Evolutionary conservation across 2,888 invertebrate genomes (phyloP), one percentile per base, ranked within the genome.

Genomic region (Drosophila subquinaria): DNA sequence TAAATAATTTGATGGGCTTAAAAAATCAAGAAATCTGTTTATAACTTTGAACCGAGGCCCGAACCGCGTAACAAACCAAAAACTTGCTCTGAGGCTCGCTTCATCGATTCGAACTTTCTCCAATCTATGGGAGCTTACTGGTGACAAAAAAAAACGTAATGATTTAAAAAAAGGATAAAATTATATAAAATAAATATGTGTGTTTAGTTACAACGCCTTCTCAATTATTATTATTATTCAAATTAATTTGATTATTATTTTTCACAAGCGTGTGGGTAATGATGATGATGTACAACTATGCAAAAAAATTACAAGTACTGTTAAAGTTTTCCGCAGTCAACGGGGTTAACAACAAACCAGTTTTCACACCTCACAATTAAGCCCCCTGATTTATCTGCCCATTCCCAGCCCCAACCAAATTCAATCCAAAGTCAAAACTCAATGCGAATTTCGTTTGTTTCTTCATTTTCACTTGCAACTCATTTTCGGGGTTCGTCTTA

Each of bases 251-350:
- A 15, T 50, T 33, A 6, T 45, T 23, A 1, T 10, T 8, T 8
- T 51, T 51, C 2, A 36, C 13, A n/a, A 35, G 43, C 62, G 62
- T 68, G 73, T 35, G 53, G 73, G 62, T 55, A 67, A 57, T 56
- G 40, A 35, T 23, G 5, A 35, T 27, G 38, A 40, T 53, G 27
- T 8, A 38, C n/a, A 66, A 38, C n/a, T 20, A 20, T 27, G 33
- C 36, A 52, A 30, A 45, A n/a, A 30, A 27, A 40, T 4, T 13
- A 33, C 40, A 33, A 33, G 42, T 42, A 42, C 55, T 42, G 42
- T 35, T 55, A 20, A 35, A 23, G 53, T 40, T 40, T 40, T 42
- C n/a, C 30, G 42, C 55, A 42, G 13, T 42, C 40, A 15, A 17
- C 36, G 47, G 59, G 23, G 38, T 59, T 59, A 38, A 48, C 47